phyloP scores from a whole-genome alignment of 2,888 invertebrate species.

The Cosmia pyralina region DNA sequence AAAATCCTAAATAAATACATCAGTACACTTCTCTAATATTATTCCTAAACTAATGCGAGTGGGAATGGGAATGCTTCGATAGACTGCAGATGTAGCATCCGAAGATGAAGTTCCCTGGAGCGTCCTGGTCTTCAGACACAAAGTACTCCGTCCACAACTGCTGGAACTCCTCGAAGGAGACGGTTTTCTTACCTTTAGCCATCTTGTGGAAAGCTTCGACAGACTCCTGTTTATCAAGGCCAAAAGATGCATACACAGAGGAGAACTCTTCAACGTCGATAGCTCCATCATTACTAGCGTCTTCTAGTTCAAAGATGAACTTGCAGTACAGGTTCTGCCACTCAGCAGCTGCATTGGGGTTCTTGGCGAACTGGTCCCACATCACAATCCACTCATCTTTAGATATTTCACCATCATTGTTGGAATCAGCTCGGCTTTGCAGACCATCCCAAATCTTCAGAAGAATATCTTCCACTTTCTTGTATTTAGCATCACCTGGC shows the following conservation, averaged over 20 bases:
- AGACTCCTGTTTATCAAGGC: slow-evolving; percentile 93
- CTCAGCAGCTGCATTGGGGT: slow-evolving; percentile 93
- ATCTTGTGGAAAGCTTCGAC: slow-evolving; percentile 94
- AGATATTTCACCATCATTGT: slow-evolving; percentile 96
- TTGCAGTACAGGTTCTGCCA: slow-evolving; percentile 96
- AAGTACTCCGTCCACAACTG: slow-evolving; percentile 96
- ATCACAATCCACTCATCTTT: slow-evolving; percentile 96
- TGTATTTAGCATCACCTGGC: slow-evolving; percentile 92
- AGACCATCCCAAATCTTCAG: slow-evolving; percentile 96
- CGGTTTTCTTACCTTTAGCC: slow-evolving; percentile 93
- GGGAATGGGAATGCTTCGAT: slow-evolving; percentile 65
- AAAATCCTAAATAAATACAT: neutral
- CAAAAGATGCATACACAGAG: slow-evolving; percentile 94
- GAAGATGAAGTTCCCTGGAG: slow-evolving; percentile 96
- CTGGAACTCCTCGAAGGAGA: slow-evolving; percentile 94
- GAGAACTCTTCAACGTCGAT: slow-evolving; percentile 96
- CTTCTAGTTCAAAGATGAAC: slow-evolving; percentile 96
- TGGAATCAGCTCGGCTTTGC: slow-evolving; percentile 94
- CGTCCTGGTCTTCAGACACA: slow-evolving; percentile 93
- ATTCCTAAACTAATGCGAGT: slow-evolving; percentile 51
- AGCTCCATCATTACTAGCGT: slow-evolving; percentile 93
- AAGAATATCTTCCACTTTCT: slow-evolving; percentile 93
- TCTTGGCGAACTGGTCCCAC: slow-evolving; percentile 95
- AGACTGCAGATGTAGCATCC: slow-evolving; percentile 71
- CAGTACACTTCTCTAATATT: neutral